These are phyloP conservation scores for Erythrolamprus reginae DNA, from an alignment of 2,113 vertebrate species.

Conservation along the genomic window DNA sequence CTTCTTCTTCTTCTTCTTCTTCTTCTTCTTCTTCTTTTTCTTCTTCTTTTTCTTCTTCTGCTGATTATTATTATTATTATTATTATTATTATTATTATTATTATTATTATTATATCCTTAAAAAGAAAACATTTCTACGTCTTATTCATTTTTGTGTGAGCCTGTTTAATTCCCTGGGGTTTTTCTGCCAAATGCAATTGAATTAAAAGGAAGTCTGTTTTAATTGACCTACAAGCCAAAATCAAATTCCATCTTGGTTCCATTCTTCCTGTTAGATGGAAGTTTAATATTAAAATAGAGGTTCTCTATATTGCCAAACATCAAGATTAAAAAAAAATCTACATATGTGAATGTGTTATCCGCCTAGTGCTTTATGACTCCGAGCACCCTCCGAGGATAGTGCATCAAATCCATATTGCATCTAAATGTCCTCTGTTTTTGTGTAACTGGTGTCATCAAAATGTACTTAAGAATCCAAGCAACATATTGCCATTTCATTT, in stretches of 20 bases:
- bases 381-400: not conserved
- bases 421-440: not conserved
- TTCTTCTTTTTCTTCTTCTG: too few relatives aligned
- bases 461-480: not conserved
- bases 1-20: too few relatives aligned
- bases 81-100: too few relatives aligned
- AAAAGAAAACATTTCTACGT: conserved; percentile 45
- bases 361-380: not conserved
- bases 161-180: conserved; percentile 5
- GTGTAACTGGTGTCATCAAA: not conserved
- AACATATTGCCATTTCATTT: not conserved
- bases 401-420: not conserved
- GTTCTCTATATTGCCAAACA: conserved; percentile 4
- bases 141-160: conserved; percentile 50
- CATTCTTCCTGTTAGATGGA: conserved; percentile 41
- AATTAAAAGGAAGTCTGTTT: conserved; percentile 34
- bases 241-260: conserved; percentile 39
- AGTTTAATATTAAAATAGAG: conserved; percentile 38
- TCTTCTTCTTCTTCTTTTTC: too few relatives aligned
- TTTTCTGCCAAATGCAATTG: conserved; percentile 24
- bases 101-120: too few relatives aligned
- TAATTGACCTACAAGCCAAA: conserved; percentile 43
- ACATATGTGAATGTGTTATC: not conserved
- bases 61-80: too few relatives aligned
- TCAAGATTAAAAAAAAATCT: conserved; percentile 14